Conservation (phyloP, 2,113 vertebrate species). For the Ellobius talpinus region DNA sequence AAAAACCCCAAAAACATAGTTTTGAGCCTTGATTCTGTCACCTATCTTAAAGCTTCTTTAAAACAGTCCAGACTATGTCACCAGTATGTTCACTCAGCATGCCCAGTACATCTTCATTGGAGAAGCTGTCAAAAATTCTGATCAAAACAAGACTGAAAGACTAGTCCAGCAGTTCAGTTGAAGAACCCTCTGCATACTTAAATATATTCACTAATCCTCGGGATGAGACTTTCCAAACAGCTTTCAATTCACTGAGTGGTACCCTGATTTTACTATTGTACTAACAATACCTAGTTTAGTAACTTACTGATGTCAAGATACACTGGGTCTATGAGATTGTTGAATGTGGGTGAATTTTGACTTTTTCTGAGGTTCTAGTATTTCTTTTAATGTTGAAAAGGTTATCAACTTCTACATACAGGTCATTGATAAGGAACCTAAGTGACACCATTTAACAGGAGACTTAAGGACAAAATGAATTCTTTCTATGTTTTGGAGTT, state of each 20-base stretch:
- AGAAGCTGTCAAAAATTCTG: slow-evolving; percentile 31
- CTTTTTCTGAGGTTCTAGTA: not conserved
- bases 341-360: not conserved
- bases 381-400: not conserved
- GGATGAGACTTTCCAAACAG: not conserved
- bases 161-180: not conserved
- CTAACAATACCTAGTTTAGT: slow-evolving; percentile 8
- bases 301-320: not conserved
- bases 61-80: not conserved
- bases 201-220: not conserved
- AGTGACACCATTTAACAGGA: not conserved
- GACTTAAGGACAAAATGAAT: slow-evolving; percentile 17
- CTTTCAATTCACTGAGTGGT: slow-evolving; percentile 14
- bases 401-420: slow-evolving; percentile 4
- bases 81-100: not conserved
- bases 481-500: not conserved
- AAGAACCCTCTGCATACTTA: not conserved
- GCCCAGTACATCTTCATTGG: not conserved
- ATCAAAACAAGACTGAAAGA: not conserved
- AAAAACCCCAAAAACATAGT: not conserved
- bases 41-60: slow-evolving; percentile 25
- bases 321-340: not conserved
- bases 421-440: no score
- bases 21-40: slow-evolving; percentile 67
- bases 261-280: not conserved